Conservation (phyloP, 2,888 invertebrate genomes). For the Hypomecis atomaria region DNA sequence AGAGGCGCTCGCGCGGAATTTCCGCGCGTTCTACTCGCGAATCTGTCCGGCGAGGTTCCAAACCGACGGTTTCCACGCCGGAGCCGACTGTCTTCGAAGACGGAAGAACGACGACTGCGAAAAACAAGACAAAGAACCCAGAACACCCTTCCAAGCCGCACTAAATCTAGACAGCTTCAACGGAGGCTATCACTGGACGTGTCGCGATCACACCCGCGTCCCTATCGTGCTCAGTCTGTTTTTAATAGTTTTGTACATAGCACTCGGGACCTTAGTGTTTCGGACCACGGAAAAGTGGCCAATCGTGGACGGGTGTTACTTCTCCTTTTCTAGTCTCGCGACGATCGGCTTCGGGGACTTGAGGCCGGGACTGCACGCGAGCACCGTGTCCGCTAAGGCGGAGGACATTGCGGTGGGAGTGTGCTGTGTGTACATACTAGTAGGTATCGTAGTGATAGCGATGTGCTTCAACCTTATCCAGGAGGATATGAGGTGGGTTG, state of each 20-base stretch:
- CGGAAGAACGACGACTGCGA: constrained; percentile 56
- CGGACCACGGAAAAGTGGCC: constrained; percentile 96
- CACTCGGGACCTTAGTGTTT: constrained; percentile 95
- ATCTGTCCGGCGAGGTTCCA: constrained; percentile 63
- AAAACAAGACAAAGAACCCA: constrained; percentile 52
- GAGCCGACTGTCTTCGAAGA: constrained; percentile 57
- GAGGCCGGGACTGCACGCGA: constrained; percentile 86
- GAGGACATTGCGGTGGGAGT: constrained; percentile 89
- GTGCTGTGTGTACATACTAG: constrained; percentile 92
- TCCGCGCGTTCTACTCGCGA: constrained; percentile 88
- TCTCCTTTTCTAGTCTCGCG: constrained; percentile 91
- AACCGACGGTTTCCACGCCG: constrained; percentile 56
- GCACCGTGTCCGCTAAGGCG: constrained; percentile 74
- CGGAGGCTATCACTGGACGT: constrained; percentile 72
- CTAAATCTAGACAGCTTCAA: constrained; percentile 71
- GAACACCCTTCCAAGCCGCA: constrained; percentile 77
- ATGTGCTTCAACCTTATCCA: constrained; percentile 95
- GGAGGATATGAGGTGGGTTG: constrained; percentile 86
- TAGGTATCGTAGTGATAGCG: constrained; percentile 93
- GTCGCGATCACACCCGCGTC: constrained; percentile 88
- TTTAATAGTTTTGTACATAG: constrained; percentile 94
- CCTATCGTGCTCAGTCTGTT: constrained; percentile 94
- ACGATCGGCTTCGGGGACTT: constrained; percentile 94
- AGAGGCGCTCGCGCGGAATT: constrained; percentile 91
- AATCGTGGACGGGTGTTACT: constrained; percentile 93